Percentiles rank a stretch among this genome's conserved stretches.
These are phyloP conservation scores for Amphilophus citrinellus DNA, from an alignment of 2,113 vertebrate genomes.

Conservation along the genomic window DNA sequence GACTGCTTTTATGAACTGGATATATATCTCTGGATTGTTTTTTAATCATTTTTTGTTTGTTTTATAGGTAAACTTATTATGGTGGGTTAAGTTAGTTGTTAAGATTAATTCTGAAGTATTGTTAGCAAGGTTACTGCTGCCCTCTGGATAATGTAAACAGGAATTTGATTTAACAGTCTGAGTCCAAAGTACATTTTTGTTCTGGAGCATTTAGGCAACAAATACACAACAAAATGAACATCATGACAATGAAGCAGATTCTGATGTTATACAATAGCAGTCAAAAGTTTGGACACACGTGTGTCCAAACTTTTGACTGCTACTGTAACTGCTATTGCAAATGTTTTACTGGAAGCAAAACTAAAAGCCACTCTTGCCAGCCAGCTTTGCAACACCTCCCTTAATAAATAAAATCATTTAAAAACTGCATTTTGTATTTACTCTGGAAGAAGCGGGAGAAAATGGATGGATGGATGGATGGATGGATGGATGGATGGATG, in stretches of 20 bases:
- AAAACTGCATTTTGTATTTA: too few relatives aligned
- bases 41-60: not conserved
- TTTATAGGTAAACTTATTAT: not conserved
- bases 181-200: not conserved
- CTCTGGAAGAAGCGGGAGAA: too few relatives aligned
- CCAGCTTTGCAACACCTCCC: not conserved
- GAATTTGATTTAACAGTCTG: not conserved
- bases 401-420: too few relatives aligned
- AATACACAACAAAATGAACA: not conserved
- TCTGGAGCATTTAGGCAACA: not conserved
- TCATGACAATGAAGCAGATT: not conserved
- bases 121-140: not conserved
- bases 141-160: not conserved
- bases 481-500: too few relatives aligned
- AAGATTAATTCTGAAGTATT: too few relatives aligned
- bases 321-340: not conserved
- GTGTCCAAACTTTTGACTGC: too few relatives aligned
- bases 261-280: not conserved
- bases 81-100: not conserved
- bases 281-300: too few relatives aligned
- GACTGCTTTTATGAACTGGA: not conserved
- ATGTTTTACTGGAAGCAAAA: not conserved
- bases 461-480: too few relatives aligned
- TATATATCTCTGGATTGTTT: not conserved
- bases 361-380: not conserved